phyloP scores from a whole-genome alignment of 2,113 vertebrate genomes.

The Drymodes brunneopygia region DNA sequence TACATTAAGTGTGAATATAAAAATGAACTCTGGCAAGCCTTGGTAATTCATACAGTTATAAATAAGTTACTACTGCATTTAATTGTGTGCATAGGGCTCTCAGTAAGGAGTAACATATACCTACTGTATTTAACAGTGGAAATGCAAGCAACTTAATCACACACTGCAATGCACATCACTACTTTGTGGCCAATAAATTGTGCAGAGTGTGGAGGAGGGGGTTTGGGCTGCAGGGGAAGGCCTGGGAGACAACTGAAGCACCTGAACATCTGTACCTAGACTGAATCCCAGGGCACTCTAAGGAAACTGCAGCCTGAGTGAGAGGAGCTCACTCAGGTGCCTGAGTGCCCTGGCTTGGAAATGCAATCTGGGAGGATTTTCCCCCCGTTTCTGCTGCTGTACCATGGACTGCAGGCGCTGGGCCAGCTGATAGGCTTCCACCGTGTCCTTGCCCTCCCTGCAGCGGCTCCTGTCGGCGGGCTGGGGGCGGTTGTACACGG shows the following conservation, averaged over 20 bases:
- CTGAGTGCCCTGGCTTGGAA: background rate
- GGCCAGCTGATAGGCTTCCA: slow-evolving; percentile 88
- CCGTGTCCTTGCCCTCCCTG: slow-evolving; percentile 82
- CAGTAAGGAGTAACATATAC: background rate
- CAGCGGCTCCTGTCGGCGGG: slow-evolving; percentile 79
- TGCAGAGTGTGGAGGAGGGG: background rate
- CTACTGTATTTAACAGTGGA: background rate
- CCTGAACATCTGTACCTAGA: background rate
- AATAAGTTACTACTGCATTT: background rate
- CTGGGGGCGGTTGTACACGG: slow-evolving; percentile 89
- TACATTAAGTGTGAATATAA: background rate
- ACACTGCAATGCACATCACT: background rate
- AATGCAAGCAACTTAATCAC: background rate
- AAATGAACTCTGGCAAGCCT: background rate
- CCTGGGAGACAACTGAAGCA: background rate
- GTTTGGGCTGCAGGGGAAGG: background rate
- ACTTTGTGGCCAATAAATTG: background rate
- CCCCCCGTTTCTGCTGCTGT: background rate
- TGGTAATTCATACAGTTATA: background rate
- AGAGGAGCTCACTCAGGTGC: no score
- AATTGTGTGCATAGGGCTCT: background rate
- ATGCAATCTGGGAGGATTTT: background rate
- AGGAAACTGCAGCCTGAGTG: background rate
- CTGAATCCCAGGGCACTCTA: background rate
- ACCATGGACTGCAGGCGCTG: slow-evolving; percentile 96